Conservation (phyloP, 2,888 invertebrate genomes). For the Drosophila paranaensis region DNA sequence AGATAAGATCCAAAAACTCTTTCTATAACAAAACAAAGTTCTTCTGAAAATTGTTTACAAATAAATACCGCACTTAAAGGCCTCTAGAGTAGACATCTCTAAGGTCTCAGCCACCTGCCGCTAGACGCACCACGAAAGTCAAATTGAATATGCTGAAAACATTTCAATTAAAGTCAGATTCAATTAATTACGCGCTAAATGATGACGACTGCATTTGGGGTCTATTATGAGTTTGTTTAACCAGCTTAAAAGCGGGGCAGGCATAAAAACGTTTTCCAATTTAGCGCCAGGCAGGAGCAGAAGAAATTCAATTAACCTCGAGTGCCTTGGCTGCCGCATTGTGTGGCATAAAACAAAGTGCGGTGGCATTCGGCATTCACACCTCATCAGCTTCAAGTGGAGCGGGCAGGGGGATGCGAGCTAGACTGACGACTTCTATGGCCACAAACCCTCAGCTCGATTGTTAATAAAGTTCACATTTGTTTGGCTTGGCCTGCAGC, state of each 20-base stretch:
- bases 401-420: background rate
- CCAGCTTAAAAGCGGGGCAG: slow-evolving; percentile 66
- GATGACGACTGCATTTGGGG: slow-evolving; percentile 58
- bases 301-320: slow-evolving; percentile 84
- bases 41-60: background rate
- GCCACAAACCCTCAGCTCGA: slow-evolving; percentile 21
- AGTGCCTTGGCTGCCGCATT: slow-evolving; percentile 74
- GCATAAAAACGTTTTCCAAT: slow-evolving; percentile 70
- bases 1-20: background rate
- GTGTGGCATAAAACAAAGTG: slow-evolving; percentile 71
- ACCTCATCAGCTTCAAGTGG: slow-evolving; percentile 73
- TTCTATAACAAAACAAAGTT: background rate
- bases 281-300: slow-evolving; percentile 34
- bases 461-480: slow-evolving; percentile 58
- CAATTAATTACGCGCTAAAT: slow-evolving; percentile 77
- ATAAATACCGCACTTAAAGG: background rate
- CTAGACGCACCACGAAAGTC: background rate
- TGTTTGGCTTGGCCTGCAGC: slow-evolving; percentile 50
- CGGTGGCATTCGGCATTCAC: slow-evolving; percentile 81
- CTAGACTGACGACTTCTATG: slow-evolving; percentile 30
- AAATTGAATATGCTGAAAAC: slow-evolving; percentile 56
- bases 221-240: slow-evolving; percentile 50
- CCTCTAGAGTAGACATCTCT: background rate
- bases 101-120: background rate
- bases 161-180: slow-evolving; percentile 78